Evolutionary conservation across 2,888 invertebrate genomes (phyloP), one percentile per base, ranked within the genome.

Genomic region (Cheilosia grossa): DNA sequence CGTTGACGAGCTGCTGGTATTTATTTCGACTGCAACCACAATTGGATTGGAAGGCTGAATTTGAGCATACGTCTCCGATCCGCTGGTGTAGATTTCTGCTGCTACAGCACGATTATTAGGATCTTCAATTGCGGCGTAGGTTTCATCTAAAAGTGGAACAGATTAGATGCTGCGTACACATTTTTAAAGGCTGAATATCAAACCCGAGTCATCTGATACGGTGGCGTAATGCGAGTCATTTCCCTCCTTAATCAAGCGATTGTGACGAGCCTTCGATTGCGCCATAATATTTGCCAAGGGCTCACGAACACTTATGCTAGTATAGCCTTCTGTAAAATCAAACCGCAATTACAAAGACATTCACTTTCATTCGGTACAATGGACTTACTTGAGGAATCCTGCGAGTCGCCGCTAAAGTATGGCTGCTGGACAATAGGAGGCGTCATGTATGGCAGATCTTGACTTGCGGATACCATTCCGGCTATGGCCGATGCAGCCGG

Each of bases 81-180:
- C 97, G 88, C 95, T 95, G 81, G 95, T 94, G 91, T 97, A 94
- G 33, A 95, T 93, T 85, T 93, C 93, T 13, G 92, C 92, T 15
- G 94, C 92, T 59, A 92, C 92, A 33, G 92, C 92, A 85, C 93
- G 93, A 89, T 93, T 93, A 88, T 93, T 93, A 24, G 89, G 89
- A 89, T 97, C 97, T 88, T 97, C 97, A 81, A 97, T 97, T 3
- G 97, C 97, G 1, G 97, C 97, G 91, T 97, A 97, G 93, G 97
- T 97, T 92, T 97, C 97, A 91, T 97, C 97, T 96, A 88, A 0
- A 88, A 77, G 47, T 1, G 6, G 17, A 58, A 17, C 2, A 40
- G 10, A 21, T 33, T 2, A 61, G 15, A 33, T 40, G n/a, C 0
- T 59, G 47, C 47, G 37, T 6, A 21, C 17, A 59, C 56, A 37